phyloP scores from a whole-genome alignment of 2,888 invertebrate genomes.

The Calameuta filiformis region DNA sequence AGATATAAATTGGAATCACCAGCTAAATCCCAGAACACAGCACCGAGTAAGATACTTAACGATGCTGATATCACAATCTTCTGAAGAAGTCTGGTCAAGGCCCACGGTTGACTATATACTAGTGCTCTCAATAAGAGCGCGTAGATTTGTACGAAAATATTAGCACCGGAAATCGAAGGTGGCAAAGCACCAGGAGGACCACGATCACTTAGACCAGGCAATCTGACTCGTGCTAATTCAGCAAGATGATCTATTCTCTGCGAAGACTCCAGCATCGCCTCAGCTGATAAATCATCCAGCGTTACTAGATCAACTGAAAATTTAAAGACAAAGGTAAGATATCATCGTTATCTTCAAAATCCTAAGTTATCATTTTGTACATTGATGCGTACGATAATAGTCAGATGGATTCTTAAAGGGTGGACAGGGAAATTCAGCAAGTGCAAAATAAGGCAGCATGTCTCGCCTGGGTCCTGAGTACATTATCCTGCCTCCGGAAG shows the following conservation, averaged over 20 bases:
- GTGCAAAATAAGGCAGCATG: constrained; percentile 91
- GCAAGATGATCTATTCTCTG: constrained; percentile 92
- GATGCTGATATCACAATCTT: constrained; percentile 83
- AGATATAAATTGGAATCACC: constrained; percentile 79
- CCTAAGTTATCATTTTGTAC: background rate
- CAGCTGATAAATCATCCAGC: constrained; percentile 90
- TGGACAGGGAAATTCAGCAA: constrained; percentile 92
- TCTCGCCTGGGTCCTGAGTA: constrained; percentile 90
- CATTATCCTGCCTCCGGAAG: constrained; percentile 92
- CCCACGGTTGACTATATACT: constrained; percentile 87
- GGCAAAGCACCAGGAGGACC: constrained; percentile 85
- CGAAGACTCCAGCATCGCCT: constrained; percentile 94
- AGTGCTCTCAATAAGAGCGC: constrained; percentile 74
- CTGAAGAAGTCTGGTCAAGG: constrained; percentile 81
- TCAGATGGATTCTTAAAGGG: constrained; percentile 97
- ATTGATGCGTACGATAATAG: constrained; percentile 83
- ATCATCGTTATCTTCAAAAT: background rate
- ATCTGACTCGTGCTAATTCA: constrained; percentile 80
- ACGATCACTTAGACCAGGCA: constrained; percentile 73
- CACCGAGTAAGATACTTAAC: constrained; percentile 85
- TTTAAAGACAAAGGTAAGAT: background rate
- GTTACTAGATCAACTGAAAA: constrained; percentile 91
- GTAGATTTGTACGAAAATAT: constrained; percentile 76
- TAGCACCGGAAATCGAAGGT: constrained; percentile 74
- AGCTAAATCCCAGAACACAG: constrained; percentile 89